Base-by-base conservation (phyloP, 2,113 vertebrate genomes). In the Pan troglodytes region DNA sequence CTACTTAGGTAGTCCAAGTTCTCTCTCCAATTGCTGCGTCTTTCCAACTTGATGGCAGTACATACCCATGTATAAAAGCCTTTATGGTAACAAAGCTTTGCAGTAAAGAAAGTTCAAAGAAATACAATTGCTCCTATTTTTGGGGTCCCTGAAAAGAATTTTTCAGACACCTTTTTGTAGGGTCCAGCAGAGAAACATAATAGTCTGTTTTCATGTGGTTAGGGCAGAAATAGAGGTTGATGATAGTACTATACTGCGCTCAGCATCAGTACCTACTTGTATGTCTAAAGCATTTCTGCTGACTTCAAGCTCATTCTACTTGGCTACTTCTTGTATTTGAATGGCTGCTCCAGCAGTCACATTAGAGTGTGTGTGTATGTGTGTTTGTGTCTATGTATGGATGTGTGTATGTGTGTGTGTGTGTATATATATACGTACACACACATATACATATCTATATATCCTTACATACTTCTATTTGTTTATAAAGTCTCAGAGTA, bases 331-430 rank as follows among this genome's bases (percentile, higher is more conserved):
- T 80, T 88, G 3, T 8, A 43, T 85, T 85, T 48, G 90, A 96
- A 72, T 73, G 68, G 87, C 6, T 70, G 4, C 4, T 14, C 48
- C 7, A 72, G 43, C 16, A 86, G 27, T 32, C n/a, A 50, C 10
- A 52, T 80, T 3, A 85, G 1, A 61, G 2, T 78, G 70, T 50
- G 45, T 73, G 18, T 13, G n/a, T 35, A 20, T 55, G 48, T 86
- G 5, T 35, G 17, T 43, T 3, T 35, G 13, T 68, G 32, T 64
- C 5, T 64, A 5, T 30, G 27, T 30, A 30, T 64, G 61, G 30
- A 1, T 64, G 61, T 64, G 25, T 64, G 32, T 85, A 8, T 43
- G 10, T 70, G 0, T 23, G 1, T 48, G 0, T 14, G 1, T 32
- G 48, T 11, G 10, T 38, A 18, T 30, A 4, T 64, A 43, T 43